Evolutionary conservation across 2,797 vertebrate species (phyloP).

Genomic region (Pristis pectinata): DNA sequence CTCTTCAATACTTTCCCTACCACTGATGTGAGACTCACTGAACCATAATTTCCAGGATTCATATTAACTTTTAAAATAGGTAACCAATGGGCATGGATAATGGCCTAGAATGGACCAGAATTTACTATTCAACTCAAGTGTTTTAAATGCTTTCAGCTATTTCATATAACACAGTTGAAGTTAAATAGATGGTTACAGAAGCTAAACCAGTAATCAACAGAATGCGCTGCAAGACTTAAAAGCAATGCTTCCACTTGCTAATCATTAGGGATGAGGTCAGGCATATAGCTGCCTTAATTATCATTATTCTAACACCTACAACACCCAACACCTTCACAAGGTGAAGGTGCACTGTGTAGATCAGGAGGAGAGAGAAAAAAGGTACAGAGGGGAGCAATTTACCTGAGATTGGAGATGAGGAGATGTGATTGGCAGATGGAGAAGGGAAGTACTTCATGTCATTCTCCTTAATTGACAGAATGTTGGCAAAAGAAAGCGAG

Average conservation of each 20-base stretch:
- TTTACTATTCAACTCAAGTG: not conserved
- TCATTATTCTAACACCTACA: not conserved
- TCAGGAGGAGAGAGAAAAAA: no score
- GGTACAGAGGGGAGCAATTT: no score
- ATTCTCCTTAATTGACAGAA: no score
- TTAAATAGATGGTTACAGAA: not conserved
- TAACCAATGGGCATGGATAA: not conserved
- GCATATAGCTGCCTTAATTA: not conserved
- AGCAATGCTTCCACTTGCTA: not conserved
- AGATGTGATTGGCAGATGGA: no score
- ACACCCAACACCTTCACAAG: not conserved
- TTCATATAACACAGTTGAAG: not conserved
- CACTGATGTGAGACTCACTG: no score
- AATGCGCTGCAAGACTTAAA: not conserved
- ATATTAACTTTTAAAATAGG: not conserved
- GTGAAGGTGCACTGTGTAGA: no score
- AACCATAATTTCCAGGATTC: no score
- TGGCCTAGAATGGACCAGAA: not conserved
- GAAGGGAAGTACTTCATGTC: no score
- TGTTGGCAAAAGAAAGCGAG: no score
- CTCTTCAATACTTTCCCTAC: no score
- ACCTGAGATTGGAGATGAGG: no score
- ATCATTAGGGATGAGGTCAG: not conserved
- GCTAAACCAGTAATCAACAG: not conserved
- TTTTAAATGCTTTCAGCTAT: not conserved